These are phyloP conservation scores for Stegophylla sp. DNA, from an alignment of 2,888 invertebrate genomes.

Conservation along the genomic window DNA sequence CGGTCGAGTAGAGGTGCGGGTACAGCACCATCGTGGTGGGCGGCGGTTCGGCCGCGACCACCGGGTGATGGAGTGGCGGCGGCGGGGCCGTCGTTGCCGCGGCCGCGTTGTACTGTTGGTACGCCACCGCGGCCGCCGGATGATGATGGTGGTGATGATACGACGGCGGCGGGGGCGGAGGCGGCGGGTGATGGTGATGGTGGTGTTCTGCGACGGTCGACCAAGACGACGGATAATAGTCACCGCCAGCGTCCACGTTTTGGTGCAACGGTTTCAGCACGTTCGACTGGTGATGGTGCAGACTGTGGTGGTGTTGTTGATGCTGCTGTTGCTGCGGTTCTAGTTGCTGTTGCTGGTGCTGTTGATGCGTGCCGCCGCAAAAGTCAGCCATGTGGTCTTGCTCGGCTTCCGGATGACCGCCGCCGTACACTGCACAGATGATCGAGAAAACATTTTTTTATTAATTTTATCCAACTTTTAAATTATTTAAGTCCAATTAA, in stretches of 20 bases:
- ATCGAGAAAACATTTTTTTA: background rate
- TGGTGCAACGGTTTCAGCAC: conserved; percentile 10
- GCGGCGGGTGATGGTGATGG: conserved; percentile 62
- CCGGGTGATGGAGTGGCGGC: conserved; percentile 67
- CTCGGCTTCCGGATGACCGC: conserved; percentile 21
- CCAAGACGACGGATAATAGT: conserved; percentile 38
- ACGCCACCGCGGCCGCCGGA: conserved; percentile 62
- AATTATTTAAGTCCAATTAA: too few species aligned
- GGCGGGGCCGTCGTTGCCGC: conserved; percentile 66
- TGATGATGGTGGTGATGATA: conserved; percentile 61
- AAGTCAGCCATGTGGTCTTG: conserved; percentile 35
- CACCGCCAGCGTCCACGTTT: conserved; percentile 3
- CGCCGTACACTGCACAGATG: conserved; percentile 35
- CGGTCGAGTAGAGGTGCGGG: conserved; percentile 82
- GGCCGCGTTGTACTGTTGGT: conserved; percentile 63
- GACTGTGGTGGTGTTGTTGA: background rate
- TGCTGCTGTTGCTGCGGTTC: background rate
- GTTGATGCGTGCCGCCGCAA: conserved; percentile 24
- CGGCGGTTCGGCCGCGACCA: conserved; percentile 67
- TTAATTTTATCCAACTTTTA: too few species aligned
- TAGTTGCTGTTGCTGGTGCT: conserved; percentile 16
- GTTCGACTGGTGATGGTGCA: background rate
- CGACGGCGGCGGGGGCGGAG: conserved; percentile 63
- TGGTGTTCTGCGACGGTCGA: conserved; percentile 21
- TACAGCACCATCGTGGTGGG: conserved; percentile 77